Evolutionary conservation across 2,888 invertebrate species (phyloP).

Genomic region (Sturmia bella): DNA sequence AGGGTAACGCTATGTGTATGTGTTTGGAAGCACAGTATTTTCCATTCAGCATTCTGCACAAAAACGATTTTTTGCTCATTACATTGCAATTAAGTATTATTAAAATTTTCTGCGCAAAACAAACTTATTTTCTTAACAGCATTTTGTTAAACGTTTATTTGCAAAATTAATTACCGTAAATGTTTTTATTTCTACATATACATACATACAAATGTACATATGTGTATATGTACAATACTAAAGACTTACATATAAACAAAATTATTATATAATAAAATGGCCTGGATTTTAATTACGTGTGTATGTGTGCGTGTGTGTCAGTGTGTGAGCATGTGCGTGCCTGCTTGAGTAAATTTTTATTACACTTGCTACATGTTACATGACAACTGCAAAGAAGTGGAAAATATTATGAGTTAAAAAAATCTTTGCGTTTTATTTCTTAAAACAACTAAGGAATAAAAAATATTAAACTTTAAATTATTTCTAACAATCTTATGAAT

Average conservation of each 20-base stretch:
- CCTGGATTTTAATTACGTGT: slow-evolving; percentile 23
- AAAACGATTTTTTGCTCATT: slow-evolving; percentile 34
- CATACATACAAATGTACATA: background rate
- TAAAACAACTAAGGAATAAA: too few relatives aligned
- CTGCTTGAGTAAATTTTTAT: too few relatives aligned
- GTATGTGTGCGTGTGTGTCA: background rate
- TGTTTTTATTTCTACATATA: slow-evolving; percentile 13
- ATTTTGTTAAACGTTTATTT: slow-evolving; percentile 54
- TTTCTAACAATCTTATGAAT: too few relatives aligned
- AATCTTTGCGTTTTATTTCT: too few relatives aligned
- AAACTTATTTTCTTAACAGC: slow-evolving; percentile 42
- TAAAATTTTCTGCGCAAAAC: slow-evolving; percentile 24
- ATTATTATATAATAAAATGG: slow-evolving; percentile 15
- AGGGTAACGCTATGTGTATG: too few relatives aligned
- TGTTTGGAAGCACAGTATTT: too few relatives aligned
- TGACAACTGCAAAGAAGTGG: too few relatives aligned
- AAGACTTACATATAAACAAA: too few relatives aligned
- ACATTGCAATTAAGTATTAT: slow-evolving; percentile 30
- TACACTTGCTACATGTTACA: too few relatives aligned
- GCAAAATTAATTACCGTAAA: slow-evolving; percentile 66
- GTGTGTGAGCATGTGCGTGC: background rate
- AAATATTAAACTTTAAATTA: too few relatives aligned
- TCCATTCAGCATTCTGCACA: too few relatives aligned
- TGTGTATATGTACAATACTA: background rate
- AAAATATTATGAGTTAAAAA: too few relatives aligned